Evolutionary conservation across 1,140 invertebrate genomes (phyloP).

Genomic region (Thaumetopoea pityocampa): DNA sequence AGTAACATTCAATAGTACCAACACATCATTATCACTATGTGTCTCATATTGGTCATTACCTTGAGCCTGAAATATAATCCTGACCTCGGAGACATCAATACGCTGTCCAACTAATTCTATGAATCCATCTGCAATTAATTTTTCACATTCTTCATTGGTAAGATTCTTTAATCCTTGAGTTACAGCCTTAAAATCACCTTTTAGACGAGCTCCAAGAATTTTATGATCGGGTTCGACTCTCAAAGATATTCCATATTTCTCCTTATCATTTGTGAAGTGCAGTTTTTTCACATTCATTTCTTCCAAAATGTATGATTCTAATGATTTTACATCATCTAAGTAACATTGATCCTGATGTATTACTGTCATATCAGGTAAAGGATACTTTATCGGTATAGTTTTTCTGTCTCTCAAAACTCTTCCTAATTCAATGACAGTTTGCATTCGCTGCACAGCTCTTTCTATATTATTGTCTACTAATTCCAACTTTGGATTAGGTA

Average conservation of each 20-base stretch:
- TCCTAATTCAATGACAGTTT: constrained; percentile 96
- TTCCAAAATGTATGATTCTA: constrained; percentile 93
- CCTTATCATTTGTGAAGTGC: constrained; percentile 93
- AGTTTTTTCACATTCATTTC: constrained; percentile 96
- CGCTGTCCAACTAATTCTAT: constrained; percentile 85
- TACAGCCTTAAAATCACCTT: constrained; percentile 93
- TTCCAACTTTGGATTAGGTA: constrained; percentile 83
- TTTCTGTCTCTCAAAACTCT: constrained; percentile 94
- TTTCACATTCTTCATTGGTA: constrained; percentile 87
- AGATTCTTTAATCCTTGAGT: constrained; percentile 89
- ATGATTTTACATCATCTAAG: constrained; percentile 87
- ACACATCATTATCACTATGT: constrained; percentile 91
- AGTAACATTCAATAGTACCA: constrained; percentile 86
- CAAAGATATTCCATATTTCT: constrained; percentile 94
- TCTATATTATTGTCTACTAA: constrained; percentile 94
- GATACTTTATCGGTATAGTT: constrained; percentile 97
- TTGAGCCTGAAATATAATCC: constrained; percentile 88
- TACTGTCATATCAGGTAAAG: constrained; percentile 95
- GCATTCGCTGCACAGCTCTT: constrained; percentile 93
- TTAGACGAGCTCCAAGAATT: constrained; percentile 88
- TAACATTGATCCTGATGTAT: constrained; percentile 91
- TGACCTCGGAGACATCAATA: constrained; percentile 88
- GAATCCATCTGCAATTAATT: constrained; percentile 83
- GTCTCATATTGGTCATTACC: constrained; percentile 88
- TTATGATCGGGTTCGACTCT: constrained; percentile 95